Evolutionary conservation across 2,797 vertebrate species (phyloP).

Genomic region (Ispidina picta): DNA sequence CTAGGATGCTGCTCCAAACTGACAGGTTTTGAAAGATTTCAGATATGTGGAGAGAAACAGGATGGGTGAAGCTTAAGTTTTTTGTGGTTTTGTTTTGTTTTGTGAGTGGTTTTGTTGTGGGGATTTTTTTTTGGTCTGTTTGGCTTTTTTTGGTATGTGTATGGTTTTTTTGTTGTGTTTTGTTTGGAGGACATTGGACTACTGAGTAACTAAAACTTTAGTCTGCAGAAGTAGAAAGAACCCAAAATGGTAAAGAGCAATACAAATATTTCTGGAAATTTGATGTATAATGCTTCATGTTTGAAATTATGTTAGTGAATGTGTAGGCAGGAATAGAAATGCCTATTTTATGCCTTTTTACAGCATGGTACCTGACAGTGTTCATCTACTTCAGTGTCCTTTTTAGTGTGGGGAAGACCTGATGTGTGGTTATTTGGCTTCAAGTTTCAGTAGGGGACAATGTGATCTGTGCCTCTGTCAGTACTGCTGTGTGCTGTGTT

Average conservation of each 20-base stretch:
- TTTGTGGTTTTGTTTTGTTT: not conserved
- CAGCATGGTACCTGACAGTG: not conserved
- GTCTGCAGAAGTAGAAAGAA: not conserved
- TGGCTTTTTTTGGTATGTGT: too few species aligned
- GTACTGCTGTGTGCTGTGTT: rapidly evolving
- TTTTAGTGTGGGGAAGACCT: not conserved
- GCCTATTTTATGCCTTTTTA: not conserved
- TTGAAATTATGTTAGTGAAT: not conserved
- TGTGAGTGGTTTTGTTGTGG: too few species aligned
- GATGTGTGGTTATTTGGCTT: not conserved
- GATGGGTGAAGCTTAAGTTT: not conserved
- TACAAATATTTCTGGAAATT: not conserved
- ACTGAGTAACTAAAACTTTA: not conserved
- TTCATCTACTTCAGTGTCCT: not conserved
- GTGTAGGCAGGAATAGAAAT: not conserved
- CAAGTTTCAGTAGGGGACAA: not conserved
- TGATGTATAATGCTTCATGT: not conserved
- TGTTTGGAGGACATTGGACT: not conserved
- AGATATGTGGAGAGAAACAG: not conserved
- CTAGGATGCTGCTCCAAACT: not conserved
- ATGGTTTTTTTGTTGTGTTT: too few species aligned
- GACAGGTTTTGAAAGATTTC: not conserved
- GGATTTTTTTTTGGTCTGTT: too few species aligned
- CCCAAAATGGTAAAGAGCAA: not conserved
- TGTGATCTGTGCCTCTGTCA: not conserved